phyloP scores from a whole-genome alignment of 2,888 invertebrate genomes.

The Zaprionus lineosus region DNA sequence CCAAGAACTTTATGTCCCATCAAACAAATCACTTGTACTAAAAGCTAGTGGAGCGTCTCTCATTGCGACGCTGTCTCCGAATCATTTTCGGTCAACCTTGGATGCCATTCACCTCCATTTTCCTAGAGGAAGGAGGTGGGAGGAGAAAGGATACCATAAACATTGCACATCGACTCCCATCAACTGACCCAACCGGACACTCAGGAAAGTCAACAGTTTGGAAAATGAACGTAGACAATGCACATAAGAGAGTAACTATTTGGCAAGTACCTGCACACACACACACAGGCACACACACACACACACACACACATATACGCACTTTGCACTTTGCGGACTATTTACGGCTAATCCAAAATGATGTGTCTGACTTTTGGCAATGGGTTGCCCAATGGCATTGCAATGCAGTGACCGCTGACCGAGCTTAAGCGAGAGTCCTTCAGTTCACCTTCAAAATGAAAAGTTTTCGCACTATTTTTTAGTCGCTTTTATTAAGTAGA shows the following conservation, averaged over 20 bases:
- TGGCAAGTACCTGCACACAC: conserved; percentile 32
- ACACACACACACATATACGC: conserved; percentile 13
- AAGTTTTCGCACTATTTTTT: conserved; percentile 36
- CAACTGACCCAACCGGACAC: conserved; percentile 24
- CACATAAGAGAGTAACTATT: conserved; percentile 42
- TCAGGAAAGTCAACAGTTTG: conserved; percentile 63
- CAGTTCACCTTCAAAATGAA: conserved; percentile 67
- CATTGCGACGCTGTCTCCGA: conserved; percentile 37
- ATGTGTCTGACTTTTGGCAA: conserved; percentile 66
- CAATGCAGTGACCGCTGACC: conserved; percentile 60
- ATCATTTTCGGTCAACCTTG: conserved; percentile 25
- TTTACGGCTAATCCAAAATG: conserved; percentile 70
- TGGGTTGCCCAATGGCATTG: conserved; percentile 30
- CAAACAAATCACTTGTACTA: conserved; percentile 49
- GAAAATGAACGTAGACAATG: conserved; percentile 68
- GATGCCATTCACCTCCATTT: conserved; percentile 60
- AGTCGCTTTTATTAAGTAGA: conserved; percentile 21
- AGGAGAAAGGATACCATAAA: no score
- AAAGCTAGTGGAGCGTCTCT: conserved; percentile 47
- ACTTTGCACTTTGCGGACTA: conserved; percentile 47
- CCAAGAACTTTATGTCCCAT: conserved; percentile 41
- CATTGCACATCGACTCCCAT: conserved; percentile 33
- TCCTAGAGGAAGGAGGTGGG: no score
- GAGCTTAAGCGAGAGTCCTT: conserved; percentile 44
- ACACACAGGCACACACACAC: conserved; percentile 8